Base-by-base conservation (phyloP, 92 coral and sea anemone genomes). In the Parazoanthus darwini region DNA sequence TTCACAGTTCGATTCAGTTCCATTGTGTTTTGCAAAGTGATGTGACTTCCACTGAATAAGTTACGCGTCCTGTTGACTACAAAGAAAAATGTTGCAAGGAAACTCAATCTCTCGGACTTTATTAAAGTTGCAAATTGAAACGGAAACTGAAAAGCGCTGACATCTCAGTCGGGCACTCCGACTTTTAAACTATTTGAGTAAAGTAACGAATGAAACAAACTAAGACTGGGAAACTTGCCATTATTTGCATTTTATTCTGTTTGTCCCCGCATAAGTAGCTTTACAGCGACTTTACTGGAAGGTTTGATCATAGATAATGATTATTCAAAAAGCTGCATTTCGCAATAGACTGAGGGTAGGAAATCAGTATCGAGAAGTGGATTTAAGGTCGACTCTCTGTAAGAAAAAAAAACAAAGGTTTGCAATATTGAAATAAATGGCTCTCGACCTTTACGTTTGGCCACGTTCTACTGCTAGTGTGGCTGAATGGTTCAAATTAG, bases 71-170 rank as follows among this genome's bases (percentile, higher is more conserved):
- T 82, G 86, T 82, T 39, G 86, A 39, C 74, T 66, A 18, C 46
- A 42, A 82, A 26, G 0, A 82, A 46, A 25, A 10, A 20, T 70
- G 15, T 25, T 25, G 29, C 26, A n/a, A 66, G 26, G 23, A 65
- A 42, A 1, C 54, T 29, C 3, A 76, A 23, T n/a, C 80, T 9
- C 25, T 76, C n/a, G 66, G n/a, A 43, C 67, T 84, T 84, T 70
- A 70, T 84, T 84, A 84, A 84, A 84, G 87, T 84, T 84, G 59
- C 67, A 84, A 84, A 84, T 33, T 44, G 38, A 70, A 43, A 74
- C 75, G 87, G 87, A 84, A 84, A 48, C 25, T n/a, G 43, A 46
- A 38, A 72, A 71, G 37, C 39, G 37, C 66, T 56, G 71, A 71
- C 29, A 71, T 84, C 15, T 70, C 4, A 10, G 8, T n/a, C 44